Evolutionary conservation across 2,888 invertebrate genomes (phyloP).

Genomic region (Eilema sororculum): DNA sequence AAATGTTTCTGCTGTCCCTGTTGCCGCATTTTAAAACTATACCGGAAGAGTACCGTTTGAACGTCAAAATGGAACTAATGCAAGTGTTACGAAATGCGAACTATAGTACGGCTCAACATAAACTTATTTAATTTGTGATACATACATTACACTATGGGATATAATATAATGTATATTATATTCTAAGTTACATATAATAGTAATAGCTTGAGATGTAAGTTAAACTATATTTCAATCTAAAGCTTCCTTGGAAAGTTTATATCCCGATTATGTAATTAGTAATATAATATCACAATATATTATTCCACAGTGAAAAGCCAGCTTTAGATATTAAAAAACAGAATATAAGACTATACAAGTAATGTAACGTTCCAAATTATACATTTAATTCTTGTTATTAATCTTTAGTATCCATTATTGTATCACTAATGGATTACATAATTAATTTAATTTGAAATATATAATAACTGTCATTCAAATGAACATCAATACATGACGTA

Average conservation of each 20-base stretch:
- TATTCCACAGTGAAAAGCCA: too few relatives aligned
- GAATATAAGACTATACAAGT: slow-evolving; percentile 33
- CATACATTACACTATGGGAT: neutral
- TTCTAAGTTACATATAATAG: too few relatives aligned
- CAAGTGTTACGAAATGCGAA: slow-evolving; percentile 77
- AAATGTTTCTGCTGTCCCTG: slow-evolving; percentile 76
- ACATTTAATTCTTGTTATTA: neutral
- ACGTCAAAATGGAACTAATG: slow-evolving; percentile 81
- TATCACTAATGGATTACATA: slow-evolving; percentile 4
- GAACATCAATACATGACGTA: neutral
- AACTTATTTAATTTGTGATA: slow-evolving; percentile 51
- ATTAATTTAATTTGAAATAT: neutral
- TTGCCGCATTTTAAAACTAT: slow-evolving; percentile 77
- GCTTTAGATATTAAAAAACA: slow-evolving; percentile 1
- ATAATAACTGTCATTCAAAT: neutral
- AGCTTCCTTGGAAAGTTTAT: too few relatives aligned
- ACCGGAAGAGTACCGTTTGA: slow-evolving; percentile 73
- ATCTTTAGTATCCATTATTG: neutral
- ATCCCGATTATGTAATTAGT: too few relatives aligned
- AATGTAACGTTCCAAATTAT: slow-evolving; percentile 43
- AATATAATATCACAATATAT: too few relatives aligned
- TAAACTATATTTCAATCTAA: too few relatives aligned
- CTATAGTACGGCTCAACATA: slow-evolving; percentile 61
- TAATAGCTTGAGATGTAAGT: too few relatives aligned
- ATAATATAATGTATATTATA: too few relatives aligned